Base-by-base conservation (phyloP, 1,140 invertebrate species). In the Radopholus similis region DNA sequence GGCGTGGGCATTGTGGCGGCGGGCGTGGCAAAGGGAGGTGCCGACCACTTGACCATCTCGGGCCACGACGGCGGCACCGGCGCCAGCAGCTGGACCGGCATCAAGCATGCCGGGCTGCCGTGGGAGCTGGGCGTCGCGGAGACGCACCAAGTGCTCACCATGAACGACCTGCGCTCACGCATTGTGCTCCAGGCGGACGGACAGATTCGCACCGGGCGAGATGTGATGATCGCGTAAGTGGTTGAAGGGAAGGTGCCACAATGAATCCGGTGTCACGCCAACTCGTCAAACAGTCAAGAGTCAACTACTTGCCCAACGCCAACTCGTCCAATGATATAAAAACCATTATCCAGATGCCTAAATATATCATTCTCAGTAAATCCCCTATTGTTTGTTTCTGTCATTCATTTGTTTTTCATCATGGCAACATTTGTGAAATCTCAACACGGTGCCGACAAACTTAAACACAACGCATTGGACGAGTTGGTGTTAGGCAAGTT, bases 61-160 rank as follows among this genome's bases (percentile, higher is more conserved):
- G 95, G 95, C 0, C 94, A 97, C 84, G 95, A 97, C 84, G 95
- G 95, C 58, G 95, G 95, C 44, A 98, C 95, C 40, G 95, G 95
- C 26, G 95, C 95, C 38, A 82, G 79, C 11, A 81, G 67, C 15
- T 69, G 47, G 60, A 66, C 38, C 4, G 38, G 34, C 15, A 71
- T 70, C n/a, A 62, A 62, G n/a, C 63, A 64, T 21, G 93, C 94
- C 15, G 94, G 94, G 21, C 85, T 97, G 55, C 95, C 95, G 0
- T 97, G 95, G 95, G 95, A 97, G 84, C 85, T 98, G 70, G 95
- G 95, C 49, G 87, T 97, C 51, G 90, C 94, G 2, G 95, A 98
- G 85, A 97, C 95, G 2, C 95, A 98, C 86, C 95, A 98, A 86
- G 83, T 87, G 0, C 86, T 98, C 6, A 92, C 94, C 3, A 85